phyloP scores from a whole-genome alignment of 2,888 invertebrate species.

The Endotricha flammealis region DNA sequence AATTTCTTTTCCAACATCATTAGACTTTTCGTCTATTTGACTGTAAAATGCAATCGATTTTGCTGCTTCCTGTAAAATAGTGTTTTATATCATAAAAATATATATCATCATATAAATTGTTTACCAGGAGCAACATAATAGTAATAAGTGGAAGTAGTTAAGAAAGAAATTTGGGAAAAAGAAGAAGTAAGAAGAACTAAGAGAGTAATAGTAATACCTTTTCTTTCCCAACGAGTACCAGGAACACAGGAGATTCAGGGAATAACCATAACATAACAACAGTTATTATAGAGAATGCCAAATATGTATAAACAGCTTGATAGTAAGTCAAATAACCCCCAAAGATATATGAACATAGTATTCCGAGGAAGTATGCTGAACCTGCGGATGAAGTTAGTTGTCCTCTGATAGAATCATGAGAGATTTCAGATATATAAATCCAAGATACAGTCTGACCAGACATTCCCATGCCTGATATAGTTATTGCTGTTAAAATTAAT shows the following conservation, averaged over 20 bases:
- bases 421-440: slow-evolving; percentile 58
- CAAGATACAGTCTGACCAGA: slow-evolving; percentile 57
- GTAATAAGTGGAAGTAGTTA: too few species aligned
- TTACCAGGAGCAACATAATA: too few species aligned
- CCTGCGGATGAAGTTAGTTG: slow-evolving; percentile 48
- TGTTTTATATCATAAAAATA: too few species aligned
- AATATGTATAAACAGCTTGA: slow-evolving; percentile 41
- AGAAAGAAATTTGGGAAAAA: too few species aligned
- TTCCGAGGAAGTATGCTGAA: slow-evolving; percentile 47
- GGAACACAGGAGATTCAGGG: slow-evolving; percentile 55
- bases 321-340: slow-evolving; percentile 49
- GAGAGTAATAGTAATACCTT: slow-evolving; percentile 37
- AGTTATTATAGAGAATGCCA: slow-evolving; percentile 42
- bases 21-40: slow-evolving; percentile 32
- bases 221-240: slow-evolving; percentile 45
- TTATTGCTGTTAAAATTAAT: slow-evolving; percentile 40
- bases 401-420: slow-evolving; percentile 57
- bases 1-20: slow-evolving; percentile 43
- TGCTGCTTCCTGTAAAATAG: slow-evolving; percentile 50
- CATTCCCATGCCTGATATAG: slow-evolving; percentile 49
- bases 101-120: too few species aligned
- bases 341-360: slow-evolving; percentile 46
- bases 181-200: too few species aligned
- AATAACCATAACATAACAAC: slow-evolving; percentile 37
- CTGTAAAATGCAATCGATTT: slow-evolving; percentile 47